Evolutionary conservation across 2,888 invertebrate genomes (phyloP).

Genomic region (Theretra japonica): DNA sequence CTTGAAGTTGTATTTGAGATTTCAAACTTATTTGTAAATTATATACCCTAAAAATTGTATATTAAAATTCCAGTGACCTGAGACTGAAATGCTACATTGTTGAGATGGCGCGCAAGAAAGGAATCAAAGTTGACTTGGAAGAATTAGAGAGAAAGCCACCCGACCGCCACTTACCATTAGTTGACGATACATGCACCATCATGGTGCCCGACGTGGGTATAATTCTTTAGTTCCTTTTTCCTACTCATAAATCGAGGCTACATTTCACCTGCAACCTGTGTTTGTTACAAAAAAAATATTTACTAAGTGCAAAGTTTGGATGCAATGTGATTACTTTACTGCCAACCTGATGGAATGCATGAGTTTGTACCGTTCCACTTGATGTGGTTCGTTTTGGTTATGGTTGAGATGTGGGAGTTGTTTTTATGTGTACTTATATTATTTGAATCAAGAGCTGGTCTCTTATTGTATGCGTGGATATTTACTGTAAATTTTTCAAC

Average conservation of each 20-base stretch:
- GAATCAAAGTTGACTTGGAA: slow-evolving; percentile 61
- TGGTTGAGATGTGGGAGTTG: too few relatives aligned
- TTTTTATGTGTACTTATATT: not conserved
- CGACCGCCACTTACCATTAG: slow-evolving; percentile 47
- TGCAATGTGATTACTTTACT: not conserved
- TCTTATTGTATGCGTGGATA: not conserved
- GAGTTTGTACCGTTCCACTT: not conserved
- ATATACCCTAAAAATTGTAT: too few relatives aligned
- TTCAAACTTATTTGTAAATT: too few relatives aligned
- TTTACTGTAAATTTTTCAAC: too few relatives aligned
- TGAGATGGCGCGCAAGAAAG: slow-evolving; percentile 61
- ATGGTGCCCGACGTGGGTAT: slow-evolving; percentile 68
- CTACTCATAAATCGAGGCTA: not conserved
- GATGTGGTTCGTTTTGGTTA: not conserved
- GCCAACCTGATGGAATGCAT: not conserved
- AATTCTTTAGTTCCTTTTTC: slow-evolving; percentile 52
- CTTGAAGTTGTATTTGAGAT: too few relatives aligned
- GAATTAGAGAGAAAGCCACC: slow-evolving; percentile 49
- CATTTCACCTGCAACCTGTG: not conserved
- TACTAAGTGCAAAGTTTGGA: not conserved
- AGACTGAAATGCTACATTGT: slow-evolving; percentile 60
- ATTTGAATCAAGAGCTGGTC: not conserved
- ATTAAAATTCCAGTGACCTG: slow-evolving; percentile 65
- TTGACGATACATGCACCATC: slow-evolving; percentile 67
- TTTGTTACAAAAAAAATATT: not conserved